Evolutionary conservation across 2,113 vertebrate genomes (phyloP), one percentile per base, ranked within the genome.

Genomic region (Alethe castanea): DNA sequence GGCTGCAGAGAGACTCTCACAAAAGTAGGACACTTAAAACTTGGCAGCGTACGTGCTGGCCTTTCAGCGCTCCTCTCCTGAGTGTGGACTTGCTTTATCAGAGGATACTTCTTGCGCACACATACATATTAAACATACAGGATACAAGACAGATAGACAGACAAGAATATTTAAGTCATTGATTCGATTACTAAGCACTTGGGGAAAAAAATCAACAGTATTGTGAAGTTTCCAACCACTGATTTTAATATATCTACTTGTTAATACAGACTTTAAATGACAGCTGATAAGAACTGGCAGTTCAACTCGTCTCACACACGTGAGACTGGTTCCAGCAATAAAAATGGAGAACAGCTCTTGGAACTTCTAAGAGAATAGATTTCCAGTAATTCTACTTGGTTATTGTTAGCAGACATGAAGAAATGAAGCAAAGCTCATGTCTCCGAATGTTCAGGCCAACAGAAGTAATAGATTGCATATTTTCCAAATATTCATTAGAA

Each of bases 11-110:
- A 8, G 70, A 8, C 29, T 2, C n/a, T 12, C 9, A 23, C 23
- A 45, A 53, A 38, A 52, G 52, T 33, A 8, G 22, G 18, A 35
- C 56, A 5, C 44, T 44, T 6, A 9, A 4, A 3, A 2, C 25
- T 8, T 54, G 60, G 69, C 86, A 12, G 5, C 1, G 8, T 2
- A 8, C 12, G 28, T 38, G 4, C 11, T 1, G 3, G n/a, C 19
- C 36, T 70, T 19, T 8, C 66, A 20, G 44, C 2, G 2, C 33
- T 50, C 17, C 57, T 4, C n/a, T 23, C 5, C 5, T 2, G 17
- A 9, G 2, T 1, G 19, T 1, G 52, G 26, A 11, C 6, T 8
- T 29, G 74, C 23, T 28, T 19, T 8, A 29, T 2, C 64, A 11
- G 19, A 29, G 35, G 9, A 3, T 7, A 5, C 7, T 5, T 23